Evolutionary conservation across 2,797 vertebrate species (phyloP).

Genomic region (Xerus rutilus): DNA sequence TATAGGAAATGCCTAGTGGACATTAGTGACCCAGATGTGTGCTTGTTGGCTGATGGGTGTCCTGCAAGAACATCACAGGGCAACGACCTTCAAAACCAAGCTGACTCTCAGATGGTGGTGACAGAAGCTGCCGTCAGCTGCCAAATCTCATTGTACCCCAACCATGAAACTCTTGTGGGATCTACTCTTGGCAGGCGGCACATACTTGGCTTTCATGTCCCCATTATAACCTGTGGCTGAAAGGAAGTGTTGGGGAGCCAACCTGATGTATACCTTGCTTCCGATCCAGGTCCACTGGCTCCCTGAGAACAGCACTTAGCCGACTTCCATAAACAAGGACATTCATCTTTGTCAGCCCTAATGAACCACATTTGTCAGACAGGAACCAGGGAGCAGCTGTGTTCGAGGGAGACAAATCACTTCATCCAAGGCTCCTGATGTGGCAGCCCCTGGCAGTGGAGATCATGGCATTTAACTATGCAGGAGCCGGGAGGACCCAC

Average conservation of each 20-base stretch:
- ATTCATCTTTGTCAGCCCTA: slow-evolving; percentile 77
- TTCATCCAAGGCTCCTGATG: slow-evolving; percentile 66
- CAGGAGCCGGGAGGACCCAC: neutral
- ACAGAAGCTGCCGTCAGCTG: neutral
- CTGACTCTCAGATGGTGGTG: neutral
- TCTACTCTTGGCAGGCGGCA: neutral
- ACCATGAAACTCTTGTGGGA: neutral
- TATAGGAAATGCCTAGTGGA: too few relatives aligned
- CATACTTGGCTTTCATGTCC: slow-evolving; percentile 5
- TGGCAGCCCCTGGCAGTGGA: slow-evolving; percentile 47
- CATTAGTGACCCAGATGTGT: neutral
- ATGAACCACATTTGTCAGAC: slow-evolving; percentile 74
- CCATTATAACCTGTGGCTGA: neutral
- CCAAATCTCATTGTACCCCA: neutral
- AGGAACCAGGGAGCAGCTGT: slow-evolving; percentile 69
- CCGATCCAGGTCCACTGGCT: slow-evolving; percentile 5
- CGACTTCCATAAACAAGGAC: slow-evolving; percentile 59
- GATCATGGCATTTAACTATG: slow-evolving; percentile 13
- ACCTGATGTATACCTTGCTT: neutral
- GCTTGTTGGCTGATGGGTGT: neutral
- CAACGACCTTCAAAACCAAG: neutral
- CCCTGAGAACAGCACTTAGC: slow-evolving; percentile 50
- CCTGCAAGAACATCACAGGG: neutral
- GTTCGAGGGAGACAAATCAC: slow-evolving; percentile 65
- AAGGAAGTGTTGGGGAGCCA: slow-evolving; percentile 15